phyloP scores from a whole-genome alignment of 2,113 vertebrate species.

The Brachyistius frenatus region DNA sequence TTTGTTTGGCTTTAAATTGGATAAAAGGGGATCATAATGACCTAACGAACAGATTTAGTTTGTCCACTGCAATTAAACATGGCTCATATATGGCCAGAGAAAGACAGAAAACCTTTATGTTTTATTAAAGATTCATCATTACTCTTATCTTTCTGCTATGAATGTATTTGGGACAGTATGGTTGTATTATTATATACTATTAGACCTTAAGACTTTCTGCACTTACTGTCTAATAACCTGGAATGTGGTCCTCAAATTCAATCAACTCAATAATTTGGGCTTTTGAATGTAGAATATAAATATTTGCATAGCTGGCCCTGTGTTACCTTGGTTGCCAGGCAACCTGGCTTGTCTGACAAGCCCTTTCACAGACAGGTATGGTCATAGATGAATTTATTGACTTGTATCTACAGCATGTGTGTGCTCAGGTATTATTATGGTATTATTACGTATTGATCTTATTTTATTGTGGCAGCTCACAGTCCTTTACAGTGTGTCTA shows the following conservation, averaged over 20 bases:
- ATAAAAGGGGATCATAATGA: constrained; percentile 23
- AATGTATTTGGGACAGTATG: neutral
- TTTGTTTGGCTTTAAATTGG: constrained; percentile 4
- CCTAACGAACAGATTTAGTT: constrained; percentile 6
- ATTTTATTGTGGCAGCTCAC: neutral
- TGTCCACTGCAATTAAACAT: neutral
- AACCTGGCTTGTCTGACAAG: constrained; percentile 46
- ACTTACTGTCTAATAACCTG: neutral
- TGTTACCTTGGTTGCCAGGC: constrained; percentile 51
- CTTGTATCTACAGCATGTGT: neutral
- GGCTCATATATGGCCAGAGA: neutral
- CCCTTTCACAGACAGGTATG: constrained; percentile 6
- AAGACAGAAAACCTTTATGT: neutral
- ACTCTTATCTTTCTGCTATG: neutral
- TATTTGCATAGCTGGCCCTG: constrained; percentile 53
- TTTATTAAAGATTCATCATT: neutral
- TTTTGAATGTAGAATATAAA: constrained; percentile 25
- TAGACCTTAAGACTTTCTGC: no score
- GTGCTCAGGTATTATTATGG: neutral
- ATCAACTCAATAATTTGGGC: constrained; percentile 1
- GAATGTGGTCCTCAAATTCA: constrained; percentile 19
- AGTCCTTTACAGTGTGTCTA: neutral
- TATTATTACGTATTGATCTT: no score
- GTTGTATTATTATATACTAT: no score
- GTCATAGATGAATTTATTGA: constrained; percentile 24